phyloP scores from a whole-genome alignment of 2,797 vertebrate genomes.

The Eremophila alpestris region DNA sequence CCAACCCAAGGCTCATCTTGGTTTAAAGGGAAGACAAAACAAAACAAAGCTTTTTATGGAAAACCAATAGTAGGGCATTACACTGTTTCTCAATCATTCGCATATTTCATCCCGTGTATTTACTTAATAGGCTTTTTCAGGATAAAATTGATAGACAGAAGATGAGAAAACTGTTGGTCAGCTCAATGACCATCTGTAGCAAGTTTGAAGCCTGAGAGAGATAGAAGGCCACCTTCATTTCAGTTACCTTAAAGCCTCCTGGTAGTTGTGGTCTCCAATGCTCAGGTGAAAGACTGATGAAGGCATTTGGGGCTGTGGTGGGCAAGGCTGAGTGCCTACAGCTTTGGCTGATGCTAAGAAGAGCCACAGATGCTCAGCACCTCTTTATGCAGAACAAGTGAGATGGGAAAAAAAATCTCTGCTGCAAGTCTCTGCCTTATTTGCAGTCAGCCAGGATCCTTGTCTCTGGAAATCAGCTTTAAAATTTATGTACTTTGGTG shows the following conservation, averaged over 20 bases:
- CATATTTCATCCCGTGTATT: neutral
- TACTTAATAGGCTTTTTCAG: neutral
- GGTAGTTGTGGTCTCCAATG: neutral
- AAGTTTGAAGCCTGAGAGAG: neutral
- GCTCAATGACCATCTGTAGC: neutral
- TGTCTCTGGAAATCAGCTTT: neutral
- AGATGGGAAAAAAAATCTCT: neutral
- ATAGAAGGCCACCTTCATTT: neutral
- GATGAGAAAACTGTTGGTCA: neutral
- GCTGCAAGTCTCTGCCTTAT: neutral
- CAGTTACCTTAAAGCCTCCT: neutral
- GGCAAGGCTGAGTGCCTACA: neutral
- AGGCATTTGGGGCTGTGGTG: neutral
- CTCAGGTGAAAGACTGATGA: neutral
- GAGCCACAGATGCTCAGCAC: neutral
- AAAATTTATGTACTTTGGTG: neutral
- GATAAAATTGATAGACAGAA: neutral
- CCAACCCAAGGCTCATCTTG: neutral
- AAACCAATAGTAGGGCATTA: neutral
- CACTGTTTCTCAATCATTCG: neutral
- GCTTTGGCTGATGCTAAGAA: neutral
- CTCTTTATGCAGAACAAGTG: neutral
- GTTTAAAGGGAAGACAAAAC: neutral
- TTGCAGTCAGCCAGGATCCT: neutral
- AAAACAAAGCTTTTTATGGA: neutral